Percentiles rank a stretch among this genome's conserved stretches.
phyloP scores from a whole-genome alignment of 2,797 vertebrate genomes.

The Characodon lateralis region DNA sequence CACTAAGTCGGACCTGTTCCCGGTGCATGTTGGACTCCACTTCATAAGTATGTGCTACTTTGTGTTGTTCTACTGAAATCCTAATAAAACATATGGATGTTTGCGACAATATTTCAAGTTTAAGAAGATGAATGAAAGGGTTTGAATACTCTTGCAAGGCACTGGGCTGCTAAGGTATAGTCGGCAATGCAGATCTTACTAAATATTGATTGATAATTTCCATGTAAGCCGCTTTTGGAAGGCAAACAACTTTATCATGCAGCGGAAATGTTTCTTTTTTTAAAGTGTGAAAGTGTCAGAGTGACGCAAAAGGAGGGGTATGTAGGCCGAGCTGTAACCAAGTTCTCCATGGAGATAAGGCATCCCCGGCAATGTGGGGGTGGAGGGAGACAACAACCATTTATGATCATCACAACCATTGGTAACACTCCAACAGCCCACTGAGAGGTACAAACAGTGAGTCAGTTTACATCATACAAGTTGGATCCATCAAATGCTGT shows the following conservation, averaged over 20 bases:
- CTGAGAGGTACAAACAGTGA: constrained; percentile 10
- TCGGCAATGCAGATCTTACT: constrained; percentile 37
- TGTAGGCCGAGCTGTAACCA: not conserved
- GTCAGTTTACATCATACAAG: constrained; percentile 1
- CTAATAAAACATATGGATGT: too few species aligned
- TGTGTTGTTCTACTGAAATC: too few species aligned
- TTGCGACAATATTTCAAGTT: too few species aligned
- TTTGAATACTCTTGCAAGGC: too few species aligned
- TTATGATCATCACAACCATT: constrained; percentile 14
- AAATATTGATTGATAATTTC: constrained; percentile 25
- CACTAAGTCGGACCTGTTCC: too few species aligned
- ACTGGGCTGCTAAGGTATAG: not conserved
- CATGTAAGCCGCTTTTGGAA: constrained; percentile 22
- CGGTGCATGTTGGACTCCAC: too few species aligned
- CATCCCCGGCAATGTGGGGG: constrained; percentile 39
- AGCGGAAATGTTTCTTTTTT: constrained; percentile 31
- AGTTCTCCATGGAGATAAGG: constrained; percentile 18
- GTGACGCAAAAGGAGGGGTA: constrained; percentile 53
- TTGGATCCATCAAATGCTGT: constrained; percentile 1
- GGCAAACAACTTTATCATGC: constrained; percentile 29
- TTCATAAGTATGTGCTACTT: too few species aligned
- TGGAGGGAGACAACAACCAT: constrained; percentile 20
- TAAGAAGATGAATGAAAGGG: too few species aligned
- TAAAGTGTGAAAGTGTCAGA: constrained; percentile 41
- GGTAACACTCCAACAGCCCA: not conserved